phyloP scores from a whole-genome alignment of 2,888 invertebrate species.

The Dysmachus trigonus region DNA sequence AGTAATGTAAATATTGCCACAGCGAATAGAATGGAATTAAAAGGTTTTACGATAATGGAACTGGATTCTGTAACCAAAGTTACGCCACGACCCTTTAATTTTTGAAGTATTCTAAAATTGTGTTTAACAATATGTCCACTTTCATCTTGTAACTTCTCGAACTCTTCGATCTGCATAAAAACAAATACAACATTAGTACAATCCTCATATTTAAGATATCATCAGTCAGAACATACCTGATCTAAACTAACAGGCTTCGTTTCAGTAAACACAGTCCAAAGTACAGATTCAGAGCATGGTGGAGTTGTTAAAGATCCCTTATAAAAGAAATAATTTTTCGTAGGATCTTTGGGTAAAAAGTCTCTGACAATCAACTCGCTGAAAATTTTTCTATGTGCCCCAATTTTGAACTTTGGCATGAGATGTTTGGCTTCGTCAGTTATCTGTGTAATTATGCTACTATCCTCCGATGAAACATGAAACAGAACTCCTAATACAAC shows the following conservation, averaged over 20 bases:
- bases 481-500: constrained; percentile 73
- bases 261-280: constrained; percentile 74
- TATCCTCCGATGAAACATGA: constrained; percentile 64
- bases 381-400: constrained; percentile 45
- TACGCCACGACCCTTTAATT: constrained; percentile 57
- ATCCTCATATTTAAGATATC: background rate
- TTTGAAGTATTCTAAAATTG: constrained; percentile 64
- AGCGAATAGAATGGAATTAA: background rate
- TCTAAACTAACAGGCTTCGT: constrained; percentile 67
- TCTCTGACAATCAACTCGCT: constrained; percentile 53
- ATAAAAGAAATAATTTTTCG: constrained; percentile 71
- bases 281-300: constrained; percentile 75
- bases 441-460: constrained; percentile 58
- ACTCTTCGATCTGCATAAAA: constrained; percentile 60
- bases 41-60: background rate
- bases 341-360: constrained; percentile 68
- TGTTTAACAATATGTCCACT: constrained; percentile 61
- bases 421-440: constrained; percentile 49
- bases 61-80: constrained; percentile 53
- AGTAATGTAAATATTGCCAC: background rate
- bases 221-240: constrained; percentile 60
- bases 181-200: background rate
- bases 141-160: constrained; percentile 61
- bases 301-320: constrained; percentile 81
- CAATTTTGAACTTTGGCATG: constrained; percentile 49